Evolutionary conservation across 1,140 invertebrate genomes (phyloP).

Genomic region (Drosophila ercepeae): DNA sequence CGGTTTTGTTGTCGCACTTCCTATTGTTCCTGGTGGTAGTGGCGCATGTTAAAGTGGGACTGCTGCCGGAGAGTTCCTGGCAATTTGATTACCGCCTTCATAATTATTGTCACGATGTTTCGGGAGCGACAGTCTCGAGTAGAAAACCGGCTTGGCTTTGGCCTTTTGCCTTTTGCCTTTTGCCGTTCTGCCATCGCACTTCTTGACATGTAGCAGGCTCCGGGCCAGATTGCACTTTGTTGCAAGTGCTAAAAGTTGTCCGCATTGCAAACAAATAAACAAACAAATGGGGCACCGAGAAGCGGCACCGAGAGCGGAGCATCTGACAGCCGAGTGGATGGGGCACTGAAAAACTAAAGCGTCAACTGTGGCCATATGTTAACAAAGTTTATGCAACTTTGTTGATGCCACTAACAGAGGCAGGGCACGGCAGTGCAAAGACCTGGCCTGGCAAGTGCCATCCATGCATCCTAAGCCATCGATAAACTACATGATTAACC

Average conservation of each 20-base stretch:
- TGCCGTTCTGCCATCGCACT: slow-evolving; percentile 37
- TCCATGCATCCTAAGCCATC: background rate
- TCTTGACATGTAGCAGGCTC: slow-evolving; percentile 37
- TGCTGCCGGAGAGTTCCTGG: slow-evolving; percentile 32
- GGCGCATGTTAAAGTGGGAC: slow-evolving; percentile 75
- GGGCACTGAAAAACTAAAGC: slow-evolving; percentile 35
- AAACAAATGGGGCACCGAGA: slow-evolving; percentile 35
- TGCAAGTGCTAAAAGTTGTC: slow-evolving; percentile 69
- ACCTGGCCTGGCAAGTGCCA: slow-evolving; percentile 13
- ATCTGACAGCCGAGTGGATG: slow-evolving; percentile 33
- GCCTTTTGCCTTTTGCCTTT: slow-evolving; percentile 45
- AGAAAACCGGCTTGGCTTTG: slow-evolving; percentile 31
- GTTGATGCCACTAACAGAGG: slow-evolving; percentile 30
- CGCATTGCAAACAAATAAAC: slow-evolving; percentile 57
- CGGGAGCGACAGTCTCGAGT: slow-evolving; percentile 14
- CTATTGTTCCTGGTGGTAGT: slow-evolving; percentile 60
- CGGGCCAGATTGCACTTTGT: slow-evolving; percentile 60
- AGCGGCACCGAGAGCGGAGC: no score
- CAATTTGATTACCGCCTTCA: slow-evolving; percentile 73
- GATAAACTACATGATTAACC: slow-evolving; percentile 24
- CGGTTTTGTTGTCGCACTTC: slow-evolving; percentile 73
- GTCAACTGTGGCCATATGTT: slow-evolving; percentile 65
- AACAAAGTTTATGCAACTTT: slow-evolving; percentile 71
- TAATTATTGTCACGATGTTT: slow-evolving; percentile 72
- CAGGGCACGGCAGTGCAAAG: slow-evolving; percentile 12